Base-by-base conservation (phyloP, 2,888 invertebrate genomes). In the Drosophila neoperkinsi region DNA sequence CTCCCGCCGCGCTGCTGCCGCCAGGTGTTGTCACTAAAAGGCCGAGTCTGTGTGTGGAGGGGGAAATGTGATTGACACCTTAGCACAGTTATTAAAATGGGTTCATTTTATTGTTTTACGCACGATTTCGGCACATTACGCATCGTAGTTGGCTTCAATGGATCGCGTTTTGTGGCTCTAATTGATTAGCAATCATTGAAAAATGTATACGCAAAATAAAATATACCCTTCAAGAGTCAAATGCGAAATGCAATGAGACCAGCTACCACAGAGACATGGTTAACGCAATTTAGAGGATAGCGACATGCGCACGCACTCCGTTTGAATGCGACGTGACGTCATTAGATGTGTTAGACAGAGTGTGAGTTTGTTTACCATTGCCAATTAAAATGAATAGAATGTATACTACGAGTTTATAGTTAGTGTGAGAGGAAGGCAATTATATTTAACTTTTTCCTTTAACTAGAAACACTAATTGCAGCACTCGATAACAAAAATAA, bases 201-300 rank as follows among this genome's bases (percentile, higher is more conserved):
- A 78, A 79, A 71, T 80, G 69, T 70, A 76, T 73, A 63, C 53
- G 58, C 81, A 65, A 67, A 63, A 69, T 9, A 33, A 59, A 71
- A 73, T 64, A 81, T 91, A 92, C 90, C 92, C 91, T 92, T 92
- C 81, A 91, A 86, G 91, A 91, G 91, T 91, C 91, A 91, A 91
- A 89, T 77, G 67, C 83, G 83, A 83, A 73, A 33, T 65, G 67
- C 64, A 82, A 68, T 79, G 81, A 71, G 81, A 80, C 77, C 81
- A 81, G 71, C 71, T 77, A 41, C 46, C 46, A 63, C 25, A 62
- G 52, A 43, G 21, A 18, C 33, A 55, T 46, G 30, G 34, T 57
- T 55, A 4, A 25, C 3, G 13, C 18, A 43, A 10, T 25, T 34
- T 25, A 61, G 11, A 62, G 74, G 81, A 49, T 78, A 36, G n/a